These are phyloP conservation scores for Leucania comma DNA, from an alignment of 2,888 invertebrate genomes.

Conservation along the genomic window DNA sequence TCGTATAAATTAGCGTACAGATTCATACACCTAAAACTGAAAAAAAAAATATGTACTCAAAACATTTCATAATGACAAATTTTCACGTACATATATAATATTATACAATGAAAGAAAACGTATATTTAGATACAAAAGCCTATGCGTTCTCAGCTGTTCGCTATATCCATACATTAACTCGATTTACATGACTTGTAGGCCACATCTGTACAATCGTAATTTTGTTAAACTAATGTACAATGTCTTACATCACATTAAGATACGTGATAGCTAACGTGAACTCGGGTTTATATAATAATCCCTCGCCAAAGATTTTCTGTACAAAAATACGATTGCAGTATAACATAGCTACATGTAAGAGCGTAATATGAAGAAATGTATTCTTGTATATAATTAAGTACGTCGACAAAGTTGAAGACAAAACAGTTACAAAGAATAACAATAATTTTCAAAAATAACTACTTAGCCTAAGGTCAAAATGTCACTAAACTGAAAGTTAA, in stretches of 20 bases:
- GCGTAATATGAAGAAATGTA: constrained; percentile 45
- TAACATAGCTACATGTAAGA: constrained; percentile 47
- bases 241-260: constrained; percentile 31
- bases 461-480: constrained; percentile 61
- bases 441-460: constrained; percentile 60
- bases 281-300: constrained; percentile 18
- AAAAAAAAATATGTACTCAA: constrained; percentile 67
- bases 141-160: constrained; percentile 62
- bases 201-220: constrained; percentile 58
- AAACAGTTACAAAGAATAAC: constrained; percentile 43
- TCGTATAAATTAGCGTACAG: constrained; percentile 53
- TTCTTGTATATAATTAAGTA: constrained; percentile 58
- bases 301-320: constrained; percentile 29
- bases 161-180: constrained; percentile 62
- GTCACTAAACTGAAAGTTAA: constrained; percentile 57
- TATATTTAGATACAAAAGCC: constrained; percentile 69
- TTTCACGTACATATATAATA: constrained; percentile 65
- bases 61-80: constrained; percentile 66
- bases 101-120: constrained; percentile 69
- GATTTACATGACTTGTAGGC: constrained; percentile 65
- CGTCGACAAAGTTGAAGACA: constrained; percentile 50
- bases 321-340: constrained; percentile 59
- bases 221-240: constrained; percentile 60
- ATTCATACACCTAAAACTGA: constrained; percentile 63
- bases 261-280: constrained; percentile 27